Base-by-base conservation (phyloP, 2,797 vertebrate species). In the Anguilla megastoma region DNA sequence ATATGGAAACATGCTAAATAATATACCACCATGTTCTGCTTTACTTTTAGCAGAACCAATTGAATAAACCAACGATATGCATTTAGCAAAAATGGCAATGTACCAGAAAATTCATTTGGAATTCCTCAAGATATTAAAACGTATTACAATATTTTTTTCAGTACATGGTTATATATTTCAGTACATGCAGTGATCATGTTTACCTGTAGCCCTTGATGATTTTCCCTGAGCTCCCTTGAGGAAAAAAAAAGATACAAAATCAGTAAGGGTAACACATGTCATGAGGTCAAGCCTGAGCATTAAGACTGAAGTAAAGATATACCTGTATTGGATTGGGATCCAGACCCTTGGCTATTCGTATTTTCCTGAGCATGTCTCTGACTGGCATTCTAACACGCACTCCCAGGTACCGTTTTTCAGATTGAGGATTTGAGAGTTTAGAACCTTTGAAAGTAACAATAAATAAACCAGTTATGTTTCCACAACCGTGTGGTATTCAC, bases 371-470 rank as follows among this genome's bases (percentile, higher is more conserved):
- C 83, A 98, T 80, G 52, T 98, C 97, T 89, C 94, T 95, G 0
- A 98, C 97, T 0, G 97, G 97, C 97, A 96, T 97, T 91, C 95
- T 96, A 21, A 98, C 97, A 36, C 97, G 95, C 36, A 98, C 97
- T 0, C 97, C 97, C 1, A 97, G 90, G 91, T 98, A 98, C n/a
- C 94, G 94, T 92, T 92, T 97, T 50, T 95, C 94, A 33, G 87
- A 12, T 12, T 89, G 87, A 0, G 89, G 90, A 8, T 92, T 88
- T 52, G 90, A 87, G 41, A 86, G 79, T 33, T 90, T 93, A 12
- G 86, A 9, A 56, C 90, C 96, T 97, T 12, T 69, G n/a, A 74
- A 85, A 85, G 18, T 50, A 8, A 0, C 21, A 48, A 60, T 12
- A 41, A 33, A 36, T 12, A 30, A 30, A 74, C 33, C 1, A 41